These are phyloP conservation scores for Brevimyrus niger DNA, from an alignment of 2,113 vertebrate genomes.

Conservation along the genomic window DNA sequence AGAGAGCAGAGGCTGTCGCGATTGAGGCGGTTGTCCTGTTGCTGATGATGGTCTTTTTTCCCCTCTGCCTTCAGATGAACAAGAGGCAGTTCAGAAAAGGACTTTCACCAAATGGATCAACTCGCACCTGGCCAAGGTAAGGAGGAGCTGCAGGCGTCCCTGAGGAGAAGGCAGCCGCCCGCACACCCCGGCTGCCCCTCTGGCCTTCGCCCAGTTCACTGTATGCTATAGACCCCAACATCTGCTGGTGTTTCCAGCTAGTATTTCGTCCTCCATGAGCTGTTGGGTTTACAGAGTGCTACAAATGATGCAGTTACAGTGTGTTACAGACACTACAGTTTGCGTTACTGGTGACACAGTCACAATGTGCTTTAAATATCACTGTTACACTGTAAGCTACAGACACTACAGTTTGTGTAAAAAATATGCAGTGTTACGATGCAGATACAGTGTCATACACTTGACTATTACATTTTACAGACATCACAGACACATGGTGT, in stretches of 20 bases:
- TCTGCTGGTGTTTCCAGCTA: too few relatives aligned
- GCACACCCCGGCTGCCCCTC: too few relatives aligned
- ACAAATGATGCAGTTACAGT: not conserved
- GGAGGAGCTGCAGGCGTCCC: not conserved
- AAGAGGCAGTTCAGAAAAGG: slow-evolving; percentile 95
- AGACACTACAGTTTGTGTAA: not conserved
- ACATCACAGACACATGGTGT: not conserved
- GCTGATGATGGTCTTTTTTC: slow-evolving; percentile 30
- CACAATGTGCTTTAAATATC: too few relatives aligned
- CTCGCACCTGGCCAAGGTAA: slow-evolving; percentile 95
- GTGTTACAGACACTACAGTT: slow-evolving; percentile 12
- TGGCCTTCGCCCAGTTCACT: not conserved
- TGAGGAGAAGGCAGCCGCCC: not conserved
- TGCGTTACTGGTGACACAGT: too few relatives aligned
- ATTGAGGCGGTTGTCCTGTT: not conserved
- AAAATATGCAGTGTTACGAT: not conserved
- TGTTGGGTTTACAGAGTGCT: too few relatives aligned
- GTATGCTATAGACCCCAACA: not conserved
- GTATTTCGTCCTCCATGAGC: too few relatives aligned
- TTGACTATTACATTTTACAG: not conserved
- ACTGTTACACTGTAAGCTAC: too few relatives aligned
- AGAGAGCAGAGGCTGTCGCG: not conserved
- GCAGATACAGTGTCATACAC: not conserved
- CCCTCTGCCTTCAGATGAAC: slow-evolving; percentile 77
- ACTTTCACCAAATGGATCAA: slow-evolving; percentile 99